Evolutionary conservation across 2,888 invertebrate species (phyloP), one percentile per base, ranked within the genome.

Genomic region (Leucoma salicis): DNA sequence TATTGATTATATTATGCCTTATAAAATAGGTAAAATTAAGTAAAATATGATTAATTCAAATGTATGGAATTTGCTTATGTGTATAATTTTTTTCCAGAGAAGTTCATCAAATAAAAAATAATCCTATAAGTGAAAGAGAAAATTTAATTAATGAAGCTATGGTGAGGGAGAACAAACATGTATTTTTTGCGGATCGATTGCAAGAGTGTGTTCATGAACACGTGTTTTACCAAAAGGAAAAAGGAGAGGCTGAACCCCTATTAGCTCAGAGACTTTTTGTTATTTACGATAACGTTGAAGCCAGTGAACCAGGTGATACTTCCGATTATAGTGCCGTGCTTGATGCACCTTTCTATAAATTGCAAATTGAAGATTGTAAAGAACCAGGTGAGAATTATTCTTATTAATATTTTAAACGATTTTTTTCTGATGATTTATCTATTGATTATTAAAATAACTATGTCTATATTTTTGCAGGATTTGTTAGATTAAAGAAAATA

Each of bases 231-330:
- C 86, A 78, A 49, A 70, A 69, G 29, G 56, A 50, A 11, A 64
- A 68, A 12, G 74, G 78, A 6, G 71, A 74, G 14, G 46, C 76
- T 0, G 92, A 94, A 66, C 91, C 93, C 0, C 69, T 95, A 12
- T 90, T 92, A 27, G 86, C 92, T 0, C 92, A 93, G 28, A 87
- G 94, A 29, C 90, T 94, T 35, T 95, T 91, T 62, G 90, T 95
- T 16, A 91, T 94, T 6, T 93, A 94, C 57, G 94, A 95, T 59
- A 95, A 94, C 46, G 91, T 95, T 21, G 94, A 95, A 62, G 92
- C 95, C 7, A 90, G 92, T 27, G 92, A 94, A 38, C 90, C 92
- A 0, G 90, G 91, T 28, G 93, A 93, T 53, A 90, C 90, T 0
- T 84, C 91, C 6, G 91, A 91, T 51, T 92, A 92, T 53, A 91